Evolutionary conservation across 2,113 vertebrate species (phyloP).

Genomic region (Setophaga kirtlandii): DNA sequence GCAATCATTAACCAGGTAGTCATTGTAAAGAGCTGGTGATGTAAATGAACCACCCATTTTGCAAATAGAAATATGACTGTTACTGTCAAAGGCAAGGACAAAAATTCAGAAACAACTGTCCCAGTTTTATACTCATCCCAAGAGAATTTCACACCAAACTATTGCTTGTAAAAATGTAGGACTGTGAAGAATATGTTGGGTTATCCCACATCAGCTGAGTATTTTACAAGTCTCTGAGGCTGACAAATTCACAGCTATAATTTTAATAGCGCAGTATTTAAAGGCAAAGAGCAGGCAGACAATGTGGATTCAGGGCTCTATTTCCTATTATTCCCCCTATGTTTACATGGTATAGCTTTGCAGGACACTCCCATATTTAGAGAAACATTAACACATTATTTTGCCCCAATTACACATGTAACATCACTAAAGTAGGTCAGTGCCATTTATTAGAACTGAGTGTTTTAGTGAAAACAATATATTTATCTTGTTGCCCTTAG

Average conservation of each 20-base stretch:
- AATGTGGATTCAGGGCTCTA: background rate
- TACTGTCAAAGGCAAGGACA: background rate
- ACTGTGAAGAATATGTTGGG: background rate
- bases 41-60: background rate
- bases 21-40: background rate
- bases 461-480: background rate
- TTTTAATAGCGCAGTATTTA: background rate
- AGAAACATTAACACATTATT: background rate
- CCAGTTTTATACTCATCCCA: background rate
- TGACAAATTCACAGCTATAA: background rate
- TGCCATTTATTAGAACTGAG: background rate
- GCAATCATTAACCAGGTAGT: constrained; percentile 10
- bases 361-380: background rate
- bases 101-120: background rate
- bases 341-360: background rate
- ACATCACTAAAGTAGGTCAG: background rate
- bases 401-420: background rate
- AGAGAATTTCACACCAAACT: background rate
- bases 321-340: fast-evolving
- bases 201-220: background rate
- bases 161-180: background rate
- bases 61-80: background rate
- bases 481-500: background rate
- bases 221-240: background rate
- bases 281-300: background rate